Evolutionary conservation across 2,888 invertebrate genomes (phyloP), one percentile per base, ranked within the genome.

Genomic region (Euclidia mi): DNA sequence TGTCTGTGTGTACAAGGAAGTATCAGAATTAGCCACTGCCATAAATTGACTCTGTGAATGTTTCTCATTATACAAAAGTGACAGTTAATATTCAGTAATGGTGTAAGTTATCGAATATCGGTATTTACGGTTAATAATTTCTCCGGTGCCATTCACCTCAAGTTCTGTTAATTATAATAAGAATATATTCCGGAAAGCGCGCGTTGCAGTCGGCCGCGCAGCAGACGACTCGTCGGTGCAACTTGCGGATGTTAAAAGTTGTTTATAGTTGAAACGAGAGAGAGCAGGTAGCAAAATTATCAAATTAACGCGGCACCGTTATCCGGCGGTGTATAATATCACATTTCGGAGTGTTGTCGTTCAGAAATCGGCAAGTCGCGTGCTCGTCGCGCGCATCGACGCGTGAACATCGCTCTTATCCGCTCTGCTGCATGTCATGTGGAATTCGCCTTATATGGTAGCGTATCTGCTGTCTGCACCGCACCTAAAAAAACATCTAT

Each of bases 361-460:
- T 61, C 76, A 69, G 71, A 66, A 74, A 72, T 74, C 65, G 38
- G 55, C 57, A 61, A 62, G 62, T 70, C 68, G 71, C 66, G 67
- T 75, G 75, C 57, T 60, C 65, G 59, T 69, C 65, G 46, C 14
- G 62, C 48, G 66, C 66, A 74, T 67, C 75, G 49, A 76, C 65
- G 81, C 82, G 81, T 84, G 71, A 81, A 78, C 64, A 53, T 48
- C 68, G 61, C 78, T 75, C 68, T 87, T 87, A 84, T 81, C 81
- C 85, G 85, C 84, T 84, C 79, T 67, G 80, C 61, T 81, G 83
- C 79, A 74, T 81, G 74, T 69, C 76, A 81, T 73, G 76, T 78
- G 88, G 89, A 87, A 91, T 90, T 89, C 90, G 74, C 92, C 92
- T 79, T 92, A 91, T 92, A 92, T 89, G 91, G 91, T 79, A 78